phyloP scores from a whole-genome alignment of 2,888 invertebrate genomes.

The Drosophila anomalata region DNA sequence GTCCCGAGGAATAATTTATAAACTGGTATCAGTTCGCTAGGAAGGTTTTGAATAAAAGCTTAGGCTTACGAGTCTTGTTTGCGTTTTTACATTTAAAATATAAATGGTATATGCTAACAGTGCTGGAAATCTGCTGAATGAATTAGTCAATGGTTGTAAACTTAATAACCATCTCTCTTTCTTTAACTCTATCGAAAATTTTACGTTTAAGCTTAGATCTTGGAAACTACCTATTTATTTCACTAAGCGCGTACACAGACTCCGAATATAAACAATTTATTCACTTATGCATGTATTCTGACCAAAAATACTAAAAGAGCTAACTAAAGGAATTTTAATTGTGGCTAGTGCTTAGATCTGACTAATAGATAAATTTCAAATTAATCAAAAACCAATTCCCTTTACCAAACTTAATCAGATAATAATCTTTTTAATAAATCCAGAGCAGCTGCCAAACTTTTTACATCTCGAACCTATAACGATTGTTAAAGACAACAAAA shows the following conservation, averaged over 20 bases:
- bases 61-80: neutral
- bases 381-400: slow-evolving; percentile 11
- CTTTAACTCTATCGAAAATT: neutral
- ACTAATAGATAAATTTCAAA: slow-evolving; percentile 64
- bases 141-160: slow-evolving; percentile 9
- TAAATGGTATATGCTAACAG: neutral
- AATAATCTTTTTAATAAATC: slow-evolving; percentile 47
- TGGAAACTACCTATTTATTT: neutral
- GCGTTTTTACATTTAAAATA: neutral
- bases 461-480: slow-evolving; percentile 41
- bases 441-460: slow-evolving; percentile 68
- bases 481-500: slow-evolving; percentile 27
- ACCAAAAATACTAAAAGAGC: slow-evolving; percentile 29
- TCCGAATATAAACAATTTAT: slow-evolving; percentile 2
- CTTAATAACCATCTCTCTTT: neutral
- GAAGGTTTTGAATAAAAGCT: slow-evolving; percentile 1
- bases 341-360: slow-evolving; percentile 49
- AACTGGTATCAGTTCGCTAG: slow-evolving; percentile 63
- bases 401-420: slow-evolving; percentile 18
- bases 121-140: slow-evolving; percentile 27
- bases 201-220: neutral
- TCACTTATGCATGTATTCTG: slow-evolving; percentile 2
- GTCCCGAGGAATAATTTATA: slow-evolving; percentile 50
- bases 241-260: slow-evolving; percentile 21
- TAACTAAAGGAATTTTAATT: slow-evolving; percentile 22